phyloP scores from a whole-genome alignment of 2,113 vertebrate genomes.

The Chloropsis hardwickii region DNA sequence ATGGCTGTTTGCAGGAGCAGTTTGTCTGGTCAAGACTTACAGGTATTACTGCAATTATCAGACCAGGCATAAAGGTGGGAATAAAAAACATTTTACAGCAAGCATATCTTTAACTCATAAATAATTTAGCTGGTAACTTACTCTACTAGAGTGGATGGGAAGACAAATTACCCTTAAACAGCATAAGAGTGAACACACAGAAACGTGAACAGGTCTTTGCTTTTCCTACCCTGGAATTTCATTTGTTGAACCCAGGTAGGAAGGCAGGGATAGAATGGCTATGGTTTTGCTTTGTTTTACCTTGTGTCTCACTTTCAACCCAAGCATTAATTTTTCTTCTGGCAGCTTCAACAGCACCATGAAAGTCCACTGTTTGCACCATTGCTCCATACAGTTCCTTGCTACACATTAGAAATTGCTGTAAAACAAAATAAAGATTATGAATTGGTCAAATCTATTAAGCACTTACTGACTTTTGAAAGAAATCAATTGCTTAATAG shows the following conservation, averaged over 20 bases:
- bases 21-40: neutral
- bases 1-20: neutral
- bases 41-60: neutral
- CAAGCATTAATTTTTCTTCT: conserved; percentile 74
- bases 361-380: conserved; percentile 69
- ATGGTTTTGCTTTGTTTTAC: conserved; percentile 35
- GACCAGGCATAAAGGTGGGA: neutral
- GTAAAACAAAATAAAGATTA: neutral
- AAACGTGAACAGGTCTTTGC: neutral
- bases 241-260: neutral
- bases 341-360: conserved; percentile 50
- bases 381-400: conserved; percentile 67
- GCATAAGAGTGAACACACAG: neutral
- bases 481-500: neutral
- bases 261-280: neutral
- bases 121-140: neutral
- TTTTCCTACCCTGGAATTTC: neutral
- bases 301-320: conserved; percentile 75
- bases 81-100: neutral
- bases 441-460: neutral
- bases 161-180: neutral
- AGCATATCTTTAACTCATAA: neutral
- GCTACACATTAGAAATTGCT: conserved; percentile 62
- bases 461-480: neutral
- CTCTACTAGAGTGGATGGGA: neutral